phyloP scores from a whole-genome alignment of 23 tunicate genomes.

The Ascidia mentula region DNA sequence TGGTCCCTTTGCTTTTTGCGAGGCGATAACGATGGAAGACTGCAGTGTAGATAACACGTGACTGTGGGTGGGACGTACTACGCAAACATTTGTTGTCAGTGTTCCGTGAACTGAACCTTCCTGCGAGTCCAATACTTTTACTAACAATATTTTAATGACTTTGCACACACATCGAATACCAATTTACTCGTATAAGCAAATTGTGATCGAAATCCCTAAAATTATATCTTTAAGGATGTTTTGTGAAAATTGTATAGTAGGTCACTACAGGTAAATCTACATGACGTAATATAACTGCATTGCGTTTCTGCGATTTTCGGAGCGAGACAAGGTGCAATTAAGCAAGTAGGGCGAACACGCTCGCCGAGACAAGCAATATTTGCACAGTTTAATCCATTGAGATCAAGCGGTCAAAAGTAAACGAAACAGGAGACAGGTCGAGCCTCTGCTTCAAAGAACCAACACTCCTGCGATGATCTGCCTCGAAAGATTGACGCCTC shows the following conservation, averaged over 20 bases:
- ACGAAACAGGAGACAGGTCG: conserved; percentile 4
- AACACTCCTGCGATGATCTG: not conserved
- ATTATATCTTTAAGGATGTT: no score
- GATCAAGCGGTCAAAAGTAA: conserved; percentile 12
- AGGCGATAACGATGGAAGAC: not conserved
- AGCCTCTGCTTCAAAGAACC: not conserved
- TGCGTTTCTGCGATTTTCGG: no score
- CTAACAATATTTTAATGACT: no score
- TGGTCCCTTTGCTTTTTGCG: not conserved
- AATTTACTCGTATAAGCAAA: no score
- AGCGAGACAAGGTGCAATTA: no score
- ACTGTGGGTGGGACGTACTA: conserved; percentile 8
- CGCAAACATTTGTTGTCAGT: not conserved
- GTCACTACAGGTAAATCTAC: no score
- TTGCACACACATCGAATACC: no score
- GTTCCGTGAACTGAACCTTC: not conserved
- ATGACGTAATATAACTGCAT: no score
- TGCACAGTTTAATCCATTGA: conserved; percentile 2
- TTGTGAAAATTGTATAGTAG: no score
- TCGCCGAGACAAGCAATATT: not conserved
- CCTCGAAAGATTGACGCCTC: not conserved
- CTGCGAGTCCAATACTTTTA: not conserved
- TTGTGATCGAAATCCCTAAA: no score
- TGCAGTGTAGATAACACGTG: not conserved
- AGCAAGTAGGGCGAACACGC: conserved; percentile 5